Conservation (phyloP, 2,797 vertebrate species). For the Labeo calbasu region DNA sequence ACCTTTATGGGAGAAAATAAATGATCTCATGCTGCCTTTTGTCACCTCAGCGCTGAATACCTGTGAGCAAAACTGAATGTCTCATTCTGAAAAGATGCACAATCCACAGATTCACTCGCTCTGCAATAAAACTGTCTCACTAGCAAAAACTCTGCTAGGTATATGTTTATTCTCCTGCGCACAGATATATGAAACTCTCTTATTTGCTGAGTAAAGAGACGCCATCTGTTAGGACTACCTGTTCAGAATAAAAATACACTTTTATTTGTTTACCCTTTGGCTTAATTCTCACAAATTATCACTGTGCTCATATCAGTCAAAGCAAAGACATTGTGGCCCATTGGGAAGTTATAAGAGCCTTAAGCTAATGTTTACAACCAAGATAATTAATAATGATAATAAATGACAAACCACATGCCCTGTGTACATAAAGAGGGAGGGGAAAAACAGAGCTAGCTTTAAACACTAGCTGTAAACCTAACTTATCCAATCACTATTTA, state of each 20-base stretch:
- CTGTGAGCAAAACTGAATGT: slow-evolving; percentile 22
- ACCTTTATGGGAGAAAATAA: slow-evolving; percentile 17
- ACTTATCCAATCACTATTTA: neutral
- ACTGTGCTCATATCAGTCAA: slow-evolving; percentile 52
- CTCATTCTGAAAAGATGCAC: slow-evolving; percentile 18
- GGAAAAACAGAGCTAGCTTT: neutral
- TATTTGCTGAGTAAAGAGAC: slow-evolving; percentile 16
- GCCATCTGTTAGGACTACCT: neutral
- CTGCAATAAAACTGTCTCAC: slow-evolving; percentile 14
- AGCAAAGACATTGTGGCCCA: slow-evolving; percentile 47
- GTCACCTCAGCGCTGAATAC: neutral
- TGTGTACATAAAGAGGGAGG: neutral
- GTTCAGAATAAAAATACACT: neutral
- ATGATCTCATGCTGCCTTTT: neutral
- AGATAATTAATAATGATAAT: slow-evolving; percentile 59
- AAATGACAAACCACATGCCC: slow-evolving; percentile 66
- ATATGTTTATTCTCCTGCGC: slow-evolving; percentile 9
- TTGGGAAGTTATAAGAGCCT: slow-evolving; percentile 49
- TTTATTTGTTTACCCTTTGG: slow-evolving; percentile 4
- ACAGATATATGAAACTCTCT: slow-evolving; percentile 22
- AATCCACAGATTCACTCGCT: slow-evolving; percentile 12
- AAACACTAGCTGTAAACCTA: neutral
- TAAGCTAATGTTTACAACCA: slow-evolving; percentile 61
- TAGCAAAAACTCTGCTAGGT: slow-evolving; percentile 12
- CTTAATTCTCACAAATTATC: slow-evolving; percentile 28